Evolutionary conservation across 2,888 invertebrate species (phyloP).

Genomic region (Dendrolimus houi): DNA sequence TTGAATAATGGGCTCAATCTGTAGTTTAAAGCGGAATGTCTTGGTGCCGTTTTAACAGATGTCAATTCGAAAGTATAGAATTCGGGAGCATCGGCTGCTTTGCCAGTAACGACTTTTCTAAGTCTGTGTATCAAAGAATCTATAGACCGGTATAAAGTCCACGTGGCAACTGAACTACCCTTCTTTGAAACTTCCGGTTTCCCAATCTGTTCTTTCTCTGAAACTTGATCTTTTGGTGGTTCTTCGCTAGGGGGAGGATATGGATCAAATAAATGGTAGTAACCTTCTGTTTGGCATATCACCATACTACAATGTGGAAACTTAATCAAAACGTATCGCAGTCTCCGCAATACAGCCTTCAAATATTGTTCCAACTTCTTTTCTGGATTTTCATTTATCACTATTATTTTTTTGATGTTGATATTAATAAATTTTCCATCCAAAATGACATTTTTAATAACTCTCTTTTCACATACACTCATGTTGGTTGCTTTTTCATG

Average conservation of each 20-base stretch:
- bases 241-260: conserved; percentile 55
- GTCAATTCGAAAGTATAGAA: conserved; percentile 77
- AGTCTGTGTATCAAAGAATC: conserved; percentile 46
- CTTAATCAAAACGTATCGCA: conserved; percentile 76
- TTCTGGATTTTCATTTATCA: conserved; percentile 62
- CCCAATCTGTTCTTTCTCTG: conserved; percentile 7
- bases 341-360: conserved; percentile 51
- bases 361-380: conserved; percentile 61
- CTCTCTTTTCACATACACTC: conserved; percentile 72
- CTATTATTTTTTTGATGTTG: conserved; percentile 71
- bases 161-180: conserved; percentile 43
- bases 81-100: conserved; percentile 38
- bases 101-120: conserved; percentile 25
- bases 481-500: conserved; percentile 74
- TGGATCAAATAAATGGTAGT: conserved; percentile 79
- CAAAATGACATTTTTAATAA: conserved; percentile 78
- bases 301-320: conserved; percentile 75
- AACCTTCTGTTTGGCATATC: conserved; percentile 71
- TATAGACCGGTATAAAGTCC: conserved; percentile 61
- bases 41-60: conserved; percentile 71
- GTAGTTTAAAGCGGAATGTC: conserved; percentile 54
- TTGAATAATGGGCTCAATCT: conserved; percentile 59
- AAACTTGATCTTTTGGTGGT: conserved; percentile 9
- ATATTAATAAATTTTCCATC: conserved; percentile 80
- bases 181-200: conserved; percentile 15